These are phyloP conservation scores for Parauchenoglanis punctatus DNA, from an alignment of 2,797 vertebrate species.

Conservation along the genomic window DNA sequence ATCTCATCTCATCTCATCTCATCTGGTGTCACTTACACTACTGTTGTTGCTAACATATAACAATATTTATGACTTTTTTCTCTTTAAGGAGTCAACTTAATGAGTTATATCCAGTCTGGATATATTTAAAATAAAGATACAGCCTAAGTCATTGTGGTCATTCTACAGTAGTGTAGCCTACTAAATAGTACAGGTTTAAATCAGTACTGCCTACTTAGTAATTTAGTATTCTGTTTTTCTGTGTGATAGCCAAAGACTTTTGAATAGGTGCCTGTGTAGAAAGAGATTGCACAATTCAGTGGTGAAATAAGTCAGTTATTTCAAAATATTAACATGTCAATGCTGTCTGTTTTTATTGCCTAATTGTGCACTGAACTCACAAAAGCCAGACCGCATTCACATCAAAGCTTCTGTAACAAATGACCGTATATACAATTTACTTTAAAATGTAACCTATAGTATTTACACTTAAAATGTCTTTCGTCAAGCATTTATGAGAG, in stretches of 20 bases:
- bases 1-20: no score
- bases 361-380: background rate
- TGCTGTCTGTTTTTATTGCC: background rate
- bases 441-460: background rate
- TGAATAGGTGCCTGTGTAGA: background rate
- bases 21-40: background rate
- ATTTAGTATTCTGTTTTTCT: background rate
- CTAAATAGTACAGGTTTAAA: background rate
- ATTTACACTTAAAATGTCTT: background rate
- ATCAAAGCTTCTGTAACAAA: background rate
- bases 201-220: background rate
- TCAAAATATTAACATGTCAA: background rate
- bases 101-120: background rate
- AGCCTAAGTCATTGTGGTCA: background rate
- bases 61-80: background rate
- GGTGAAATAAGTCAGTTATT: conserved; percentile 16
- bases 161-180: background rate
- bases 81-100: background rate
- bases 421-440: background rate
- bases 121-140: background rate
- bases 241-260: background rate
- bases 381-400: background rate
- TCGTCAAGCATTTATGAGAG: background rate
- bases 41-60: background rate
- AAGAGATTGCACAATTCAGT: conserved; percentile 12